These are phyloP conservation scores for Norana najaformis DNA, from an alignment of 2,888 invertebrate genomes.

Conservation along the genomic window DNA sequence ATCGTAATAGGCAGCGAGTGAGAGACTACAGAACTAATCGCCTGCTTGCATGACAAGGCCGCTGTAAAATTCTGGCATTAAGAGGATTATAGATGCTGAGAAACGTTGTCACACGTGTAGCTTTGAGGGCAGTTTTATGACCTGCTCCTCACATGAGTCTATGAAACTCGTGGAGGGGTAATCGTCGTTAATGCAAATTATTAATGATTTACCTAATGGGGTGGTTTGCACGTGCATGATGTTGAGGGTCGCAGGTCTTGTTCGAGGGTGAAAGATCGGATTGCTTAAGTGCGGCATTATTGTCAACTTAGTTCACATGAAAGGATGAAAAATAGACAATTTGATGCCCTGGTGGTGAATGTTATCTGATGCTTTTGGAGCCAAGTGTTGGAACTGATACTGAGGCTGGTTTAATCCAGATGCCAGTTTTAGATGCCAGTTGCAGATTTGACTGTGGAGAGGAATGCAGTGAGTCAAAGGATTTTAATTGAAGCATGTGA, in stretches of 20 bases:
- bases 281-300: not conserved
- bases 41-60: not conserved
- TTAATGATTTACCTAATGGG: not conserved
- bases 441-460: not conserved
- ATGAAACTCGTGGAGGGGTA: not conserved
- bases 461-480: not conserved
- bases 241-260: not conserved
- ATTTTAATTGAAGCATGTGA: not conserved
- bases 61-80: not conserved
- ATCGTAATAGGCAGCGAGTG: not conserved
- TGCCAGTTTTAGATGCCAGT: not conserved
- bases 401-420: not conserved
- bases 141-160: not conserved
- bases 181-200: not conserved
- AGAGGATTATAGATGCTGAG: not conserved
- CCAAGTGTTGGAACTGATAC: not conserved
- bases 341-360: not conserved
- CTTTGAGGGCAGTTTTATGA: constrained; percentile 9
- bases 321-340: not conserved
- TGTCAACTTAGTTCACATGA: not conserved
- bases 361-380: not conserved
- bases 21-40: not conserved
- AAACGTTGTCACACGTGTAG: too few relatives aligned
- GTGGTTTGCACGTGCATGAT: not conserved
- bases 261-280: not conserved